phyloP scores from a whole-genome alignment of 1,140 invertebrate species.

The Cephus cinctus region DNA sequence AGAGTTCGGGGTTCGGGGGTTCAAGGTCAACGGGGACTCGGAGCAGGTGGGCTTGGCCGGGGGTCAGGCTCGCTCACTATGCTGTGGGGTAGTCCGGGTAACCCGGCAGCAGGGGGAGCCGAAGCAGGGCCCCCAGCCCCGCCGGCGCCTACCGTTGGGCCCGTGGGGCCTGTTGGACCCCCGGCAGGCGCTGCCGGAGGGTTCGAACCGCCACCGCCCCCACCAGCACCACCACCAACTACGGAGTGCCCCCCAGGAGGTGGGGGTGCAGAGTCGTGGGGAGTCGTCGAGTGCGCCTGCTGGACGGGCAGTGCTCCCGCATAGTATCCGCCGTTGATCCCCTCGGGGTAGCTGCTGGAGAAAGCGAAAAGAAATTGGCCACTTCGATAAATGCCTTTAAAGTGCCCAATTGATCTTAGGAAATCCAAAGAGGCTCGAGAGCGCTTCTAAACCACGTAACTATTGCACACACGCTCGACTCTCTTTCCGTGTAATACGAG shows the following conservation, averaged over 20 bases:
- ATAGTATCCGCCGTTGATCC: constrained; percentile 72
- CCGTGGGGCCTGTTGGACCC: constrained; percentile 26
- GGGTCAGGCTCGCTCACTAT: constrained; percentile 55
- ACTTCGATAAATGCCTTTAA: constrained; percentile 36
- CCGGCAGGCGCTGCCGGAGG: not conserved
- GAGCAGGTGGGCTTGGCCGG: constrained; percentile 53
- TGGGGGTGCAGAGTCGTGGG: constrained; percentile 66
- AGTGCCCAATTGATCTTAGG: constrained; percentile 31
- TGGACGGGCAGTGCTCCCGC: constrained; percentile 68
- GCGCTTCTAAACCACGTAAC: constrained; percentile 24
- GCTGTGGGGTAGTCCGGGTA: constrained; percentile 54
- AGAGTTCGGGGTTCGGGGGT: constrained; percentile 19
- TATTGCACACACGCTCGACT: constrained; percentile 25
- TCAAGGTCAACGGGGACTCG: constrained; percentile 55
- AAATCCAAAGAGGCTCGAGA: constrained; percentile 23
- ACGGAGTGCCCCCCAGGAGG: constrained; percentile 60
- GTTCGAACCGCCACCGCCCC: constrained; percentile 23
- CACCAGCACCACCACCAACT: constrained; percentile 45
- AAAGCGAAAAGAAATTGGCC: constrained; percentile 51
- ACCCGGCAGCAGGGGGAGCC: constrained; percentile 43
- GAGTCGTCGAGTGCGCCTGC: constrained; percentile 75
- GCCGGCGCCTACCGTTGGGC: constrained; percentile 26
- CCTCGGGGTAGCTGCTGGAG: constrained; percentile 60
- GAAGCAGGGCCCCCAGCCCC: constrained; percentile 39
- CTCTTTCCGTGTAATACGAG: constrained; percentile 28